phyloP scores from a whole-genome alignment of 30 jellyfish, hydroid and myxozoan species.

The Aurelia coerulea region DNA sequence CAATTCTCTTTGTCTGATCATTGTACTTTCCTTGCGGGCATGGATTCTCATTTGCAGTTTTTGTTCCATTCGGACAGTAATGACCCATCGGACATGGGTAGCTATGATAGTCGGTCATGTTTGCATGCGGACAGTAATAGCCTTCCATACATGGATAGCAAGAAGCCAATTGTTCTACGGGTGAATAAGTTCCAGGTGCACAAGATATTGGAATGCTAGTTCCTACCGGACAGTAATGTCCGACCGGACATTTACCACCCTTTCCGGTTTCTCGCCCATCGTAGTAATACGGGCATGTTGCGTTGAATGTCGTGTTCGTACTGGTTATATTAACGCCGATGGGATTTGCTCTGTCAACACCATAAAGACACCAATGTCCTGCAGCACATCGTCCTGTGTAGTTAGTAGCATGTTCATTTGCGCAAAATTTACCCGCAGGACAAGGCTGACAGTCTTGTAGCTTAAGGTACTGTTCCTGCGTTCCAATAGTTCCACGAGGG shows the following conservation, averaged over 20 bases:
- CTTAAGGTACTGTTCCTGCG: constrained; percentile 65
- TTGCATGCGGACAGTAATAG: constrained; percentile 84
- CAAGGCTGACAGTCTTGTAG: constrained; percentile 92
- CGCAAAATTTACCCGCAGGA: constrained; percentile 97
- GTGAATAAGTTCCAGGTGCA: constrained; percentile 91
- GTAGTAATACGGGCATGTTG: constrained; percentile 80
- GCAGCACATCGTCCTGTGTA: constrained; percentile 85
- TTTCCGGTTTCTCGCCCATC: constrained; percentile 93
- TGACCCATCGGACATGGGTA: constrained; percentile 92
- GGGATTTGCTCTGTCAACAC: constrained; percentile 95
- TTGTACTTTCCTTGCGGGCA: constrained; percentile 93
- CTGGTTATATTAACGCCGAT: constrained; percentile 73
- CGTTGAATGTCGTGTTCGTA: constrained; percentile 47
- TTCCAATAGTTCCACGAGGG: constrained; percentile 98
- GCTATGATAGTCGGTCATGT: constrained; percentile 83
- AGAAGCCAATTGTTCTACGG: constrained; percentile 68
- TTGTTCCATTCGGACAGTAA: constrained; percentile 97
- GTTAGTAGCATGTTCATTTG: constrained; percentile 68
- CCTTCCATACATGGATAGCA: constrained; percentile 97
- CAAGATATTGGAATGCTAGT: constrained; percentile 84
- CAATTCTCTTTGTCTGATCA: constrained; percentile 56
- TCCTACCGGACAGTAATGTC: constrained; percentile 90
- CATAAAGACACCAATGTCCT: constrained; percentile 95
- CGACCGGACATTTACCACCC: constrained; percentile 97
- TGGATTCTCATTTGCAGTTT: constrained; percentile 59